Evolutionary conservation across 2,888 invertebrate species (phyloP).

Genomic region (Malthinus flaveolus): DNA sequence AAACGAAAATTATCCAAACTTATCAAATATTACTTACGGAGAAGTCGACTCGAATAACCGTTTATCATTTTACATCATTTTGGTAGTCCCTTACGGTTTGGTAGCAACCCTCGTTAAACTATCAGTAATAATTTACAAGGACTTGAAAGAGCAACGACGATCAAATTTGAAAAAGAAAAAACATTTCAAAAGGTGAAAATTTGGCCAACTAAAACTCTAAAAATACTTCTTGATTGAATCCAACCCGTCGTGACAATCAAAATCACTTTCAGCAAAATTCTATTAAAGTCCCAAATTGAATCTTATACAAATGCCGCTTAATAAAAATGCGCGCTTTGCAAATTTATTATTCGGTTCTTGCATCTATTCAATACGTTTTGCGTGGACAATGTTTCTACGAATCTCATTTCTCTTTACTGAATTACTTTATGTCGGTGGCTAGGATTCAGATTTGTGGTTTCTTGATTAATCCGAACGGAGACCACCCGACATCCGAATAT

Average conservation of each 20-base stretch:
- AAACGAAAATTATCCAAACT: too few relatives aligned
- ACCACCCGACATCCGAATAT: slow-evolving; percentile 22
- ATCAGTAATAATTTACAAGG: slow-evolving; percentile 11
- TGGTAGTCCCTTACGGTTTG: slow-evolving; percentile 4
- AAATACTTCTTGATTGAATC: not conserved
- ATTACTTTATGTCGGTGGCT: slow-evolving; percentile 48
- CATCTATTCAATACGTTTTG: slow-evolving; percentile 38
- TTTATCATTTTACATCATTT: slow-evolving; percentile 9
- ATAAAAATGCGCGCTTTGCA: slow-evolving; percentile 38
- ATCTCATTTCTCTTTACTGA: slow-evolving; percentile 41
- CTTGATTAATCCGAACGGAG: slow-evolving; percentile 51
- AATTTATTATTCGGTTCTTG: slow-evolving; percentile 39
- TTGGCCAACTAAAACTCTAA: not conserved
- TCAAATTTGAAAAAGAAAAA: not conserved
- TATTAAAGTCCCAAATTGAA: slow-evolving; percentile 20
- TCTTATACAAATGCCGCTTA: slow-evolving; percentile 17
- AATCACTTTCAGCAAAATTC: slow-evolving; percentile 17
- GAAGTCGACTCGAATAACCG: slow-evolving; percentile 14
- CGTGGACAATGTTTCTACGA: slow-evolving; percentile 44
- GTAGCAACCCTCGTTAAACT: slow-evolving; percentile 11
- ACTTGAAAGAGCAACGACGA: slow-evolving; percentile 9
- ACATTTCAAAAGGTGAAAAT: not conserved
- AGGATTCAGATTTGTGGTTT: slow-evolving; percentile 50
- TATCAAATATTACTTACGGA: slow-evolving; percentile 1
- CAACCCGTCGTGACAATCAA: slow-evolving; percentile 6